Base-by-base conservation (phyloP, 2,113 vertebrate species). In the Ancistrus triradiatus region DNA sequence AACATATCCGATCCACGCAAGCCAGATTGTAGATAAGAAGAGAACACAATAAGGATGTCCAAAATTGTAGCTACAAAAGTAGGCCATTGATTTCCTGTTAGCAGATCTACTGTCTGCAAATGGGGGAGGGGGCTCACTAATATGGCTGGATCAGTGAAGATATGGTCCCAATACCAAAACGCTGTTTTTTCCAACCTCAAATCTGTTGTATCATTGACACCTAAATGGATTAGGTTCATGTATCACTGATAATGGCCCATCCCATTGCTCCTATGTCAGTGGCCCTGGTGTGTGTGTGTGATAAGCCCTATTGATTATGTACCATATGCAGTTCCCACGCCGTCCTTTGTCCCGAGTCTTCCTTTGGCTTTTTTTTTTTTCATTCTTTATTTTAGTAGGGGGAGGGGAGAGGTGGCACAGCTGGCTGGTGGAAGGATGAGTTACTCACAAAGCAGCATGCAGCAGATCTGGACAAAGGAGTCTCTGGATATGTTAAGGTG, bases 231-330 rank as follows among this genome's bases (percentile, higher is more conserved):
- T 80, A 77, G 74, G 77, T 70, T 82, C 77, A 75, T 81, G 81
- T 81, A 77, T 68, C 66, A 74, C 68, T 63, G 76, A 75, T 76
- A 76, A 59, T 77, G 69, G 79, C 69, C 13, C 61, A 61, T 62
- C 68, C 63, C 49, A 35, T 57, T 55, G 64, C 59, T 28, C 69
- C 65, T 33, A 71, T 74, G 71, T 74, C 53, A 74, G 69, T 19
- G 59, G 51, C 59, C 66, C 52, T 37, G 24, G 70, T 75, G 76
- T 74, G 62, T 25, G 51, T 59, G 59, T 62, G 46, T 25, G 81
- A 85, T 83, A 83, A 84, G 80, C 71, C 61, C 15, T 81, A 83
- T 84, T 83, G 83, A 85, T 84, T 74, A 63, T 70, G 57, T 62
- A 77, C 62, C 70, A 66, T 55, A 71, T 69, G 60, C 57, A 51